These are phyloP conservation scores for Chamaetylas fuelleborni DNA, from an alignment of 2,113 vertebrate genomes.

Conservation along the genomic window DNA sequence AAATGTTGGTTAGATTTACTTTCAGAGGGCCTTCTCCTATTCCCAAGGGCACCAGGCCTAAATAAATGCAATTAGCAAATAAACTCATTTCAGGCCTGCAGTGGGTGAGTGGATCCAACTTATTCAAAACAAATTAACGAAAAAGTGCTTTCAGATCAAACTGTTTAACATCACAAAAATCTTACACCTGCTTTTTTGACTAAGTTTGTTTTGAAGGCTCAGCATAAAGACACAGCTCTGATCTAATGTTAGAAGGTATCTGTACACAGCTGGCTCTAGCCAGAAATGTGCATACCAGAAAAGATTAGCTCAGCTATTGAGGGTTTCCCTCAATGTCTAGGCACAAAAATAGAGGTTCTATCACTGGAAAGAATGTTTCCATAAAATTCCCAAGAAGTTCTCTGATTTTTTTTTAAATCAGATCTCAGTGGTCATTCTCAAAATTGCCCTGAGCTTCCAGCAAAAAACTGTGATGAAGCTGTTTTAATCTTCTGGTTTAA, in stretches of 20 bases:
- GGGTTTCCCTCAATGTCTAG: not conserved
- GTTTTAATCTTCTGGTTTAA: not conserved
- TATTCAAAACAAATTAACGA: not conserved
- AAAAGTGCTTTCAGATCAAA: not conserved
- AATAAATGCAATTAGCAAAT: not conserved
- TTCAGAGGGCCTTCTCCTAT: not conserved
- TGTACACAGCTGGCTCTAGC: not conserved
- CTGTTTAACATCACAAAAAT: not conserved
- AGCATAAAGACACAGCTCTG: not conserved
- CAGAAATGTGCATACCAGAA: not conserved
- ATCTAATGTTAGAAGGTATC: constrained; percentile 24
- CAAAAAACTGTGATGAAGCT: not conserved
- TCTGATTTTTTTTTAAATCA: not conserved
- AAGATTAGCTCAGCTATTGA: not conserved
- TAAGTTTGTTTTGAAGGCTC: not conserved
- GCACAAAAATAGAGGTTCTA: not conserved
- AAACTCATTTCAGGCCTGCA: not conserved
- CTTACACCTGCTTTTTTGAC: not conserved
- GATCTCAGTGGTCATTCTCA: not conserved
- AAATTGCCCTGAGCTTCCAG: not conserved
- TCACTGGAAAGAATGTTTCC: not conserved
- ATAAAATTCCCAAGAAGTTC: not conserved
- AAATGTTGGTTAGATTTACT: not conserved
- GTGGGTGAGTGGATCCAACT: not conserved
- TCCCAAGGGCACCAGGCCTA: not conserved